Evolutionary conservation across 2,888 invertebrate species (phyloP), one percentile per base, ranked within the genome.

Genomic region (Metalampra italica): DNA sequence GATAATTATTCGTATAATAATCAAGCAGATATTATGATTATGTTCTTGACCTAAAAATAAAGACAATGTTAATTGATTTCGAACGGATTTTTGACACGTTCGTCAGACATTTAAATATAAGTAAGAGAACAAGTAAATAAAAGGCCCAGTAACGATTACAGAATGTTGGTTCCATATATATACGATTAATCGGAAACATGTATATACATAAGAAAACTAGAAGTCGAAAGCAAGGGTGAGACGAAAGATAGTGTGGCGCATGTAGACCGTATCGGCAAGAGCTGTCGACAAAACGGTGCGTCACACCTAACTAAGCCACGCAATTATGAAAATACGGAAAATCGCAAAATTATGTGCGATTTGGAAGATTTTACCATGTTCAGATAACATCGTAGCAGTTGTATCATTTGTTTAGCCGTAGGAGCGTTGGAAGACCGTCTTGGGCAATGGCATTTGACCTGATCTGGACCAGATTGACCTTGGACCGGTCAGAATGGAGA

Each of bases 191-290:
- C 49, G 60, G 68, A 68, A 67, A 68, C 68, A 69, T 68, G 71
- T 64, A 59, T 59, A 63, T 57, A 39, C 22, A 45, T 45, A 57
- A 62, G 63, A 59, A 66, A 67, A 64, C 29, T 12, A 46, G 73
- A 74, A 71, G 71, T 71, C 69, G 64, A 81, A 77, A 74, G 73
- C 73, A 70, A 71, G 76, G 81, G 80, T 82, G 76, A 74, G 66
- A 62, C 72, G 70, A 63, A 76, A 78, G 82, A 83, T 83, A 71
- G 73, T 71, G 62, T 50, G 59, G 54, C 68, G 77, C 79, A 86
- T 87, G 67, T 85, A 87, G 87, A 88, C 87, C 87, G 87, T 77
- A 78, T 84, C 84, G 78, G 71, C 76, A 80, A 80, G 77, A 78
- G 75, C 71, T 72, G 71, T 72, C 75, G 78, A 82, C 82, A 84